These are phyloP conservation scores for Rhopilema esculentum DNA, from an alignment of 30 jellyfish, hydroid and myxozoan genomes.

Conservation along the genomic window DNA sequence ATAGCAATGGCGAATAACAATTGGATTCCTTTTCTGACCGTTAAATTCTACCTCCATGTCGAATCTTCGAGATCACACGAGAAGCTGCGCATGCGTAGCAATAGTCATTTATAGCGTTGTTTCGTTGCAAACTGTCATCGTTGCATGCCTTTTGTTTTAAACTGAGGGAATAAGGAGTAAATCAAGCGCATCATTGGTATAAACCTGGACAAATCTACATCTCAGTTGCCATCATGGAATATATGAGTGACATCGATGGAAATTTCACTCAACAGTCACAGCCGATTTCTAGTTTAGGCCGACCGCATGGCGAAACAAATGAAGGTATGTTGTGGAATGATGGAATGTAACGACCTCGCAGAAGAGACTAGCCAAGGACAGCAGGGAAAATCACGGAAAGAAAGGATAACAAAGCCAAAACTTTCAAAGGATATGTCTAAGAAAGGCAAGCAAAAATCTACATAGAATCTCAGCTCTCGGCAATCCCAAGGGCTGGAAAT, in stretches of 20 bases:
- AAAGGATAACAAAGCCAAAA: too few species aligned
- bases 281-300: not conserved
- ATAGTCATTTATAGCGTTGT: not conserved
- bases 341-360: not conserved
- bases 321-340: too few species aligned
- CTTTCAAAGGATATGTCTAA: slow-evolving; percentile 2
- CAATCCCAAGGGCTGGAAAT: slow-evolving; percentile 10
- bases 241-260: slow-evolving; percentile 1
- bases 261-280: slow-evolving; percentile 10
- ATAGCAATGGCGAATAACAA: too few species aligned
- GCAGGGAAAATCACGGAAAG: too few species aligned
- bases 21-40: too few species aligned
- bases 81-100: too few species aligned
- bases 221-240: not conserved
- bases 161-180: not conserved
- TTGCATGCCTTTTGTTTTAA: not conserved
- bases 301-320: not conserved
- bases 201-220: not conserved
- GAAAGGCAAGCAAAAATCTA: not conserved
- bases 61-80: slow-evolving; percentile 1
- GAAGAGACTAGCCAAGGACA: slow-evolving; percentile 8
- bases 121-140: not conserved
- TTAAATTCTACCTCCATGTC: not conserved
- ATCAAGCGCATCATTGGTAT: not conserved
- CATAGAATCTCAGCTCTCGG: not conserved